Conservation (phyloP, 2,888 invertebrate species). For the Trichopoda pennipes region DNA sequence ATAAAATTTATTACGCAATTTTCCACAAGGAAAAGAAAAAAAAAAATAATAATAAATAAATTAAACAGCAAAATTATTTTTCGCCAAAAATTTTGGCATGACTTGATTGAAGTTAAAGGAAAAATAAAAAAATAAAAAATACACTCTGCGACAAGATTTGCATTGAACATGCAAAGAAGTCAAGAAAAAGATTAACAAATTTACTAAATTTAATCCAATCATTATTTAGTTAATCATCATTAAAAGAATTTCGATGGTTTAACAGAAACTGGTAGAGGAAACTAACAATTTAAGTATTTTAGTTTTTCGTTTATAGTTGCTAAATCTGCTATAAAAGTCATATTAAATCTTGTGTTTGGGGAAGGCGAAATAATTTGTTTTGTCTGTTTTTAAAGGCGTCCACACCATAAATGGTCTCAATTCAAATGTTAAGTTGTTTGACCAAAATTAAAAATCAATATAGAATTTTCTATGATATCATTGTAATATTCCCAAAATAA, state of each 20-base stretch:
- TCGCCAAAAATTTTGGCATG: conserved; percentile 28
- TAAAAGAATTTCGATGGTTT: conserved; percentile 23
- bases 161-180: conserved; percentile 46
- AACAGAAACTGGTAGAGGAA: conserved; percentile 10
- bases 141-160: conserved; percentile 15
- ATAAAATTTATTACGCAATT: conserved; percentile 67
- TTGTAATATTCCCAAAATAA: conserved; percentile 4
- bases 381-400: conserved; percentile 29
- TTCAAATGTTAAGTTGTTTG: conserved; percentile 41
- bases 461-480: neutral
- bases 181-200: conserved; percentile 12
- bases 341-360: conserved; percentile 22
- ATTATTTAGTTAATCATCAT: conserved; percentile 45
- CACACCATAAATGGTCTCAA: conserved; percentile 38
- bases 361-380: conserved; percentile 53
- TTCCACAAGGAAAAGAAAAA: conserved; percentile 11
- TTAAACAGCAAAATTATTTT: neutral
- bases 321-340: conserved; percentile 37
- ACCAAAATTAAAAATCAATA: conserved; percentile 8
- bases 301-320: neutral
- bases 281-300: conserved; percentile 6
- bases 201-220: conserved; percentile 32
- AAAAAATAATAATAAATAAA: neutral
- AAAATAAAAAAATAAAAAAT: conserved; percentile 1
- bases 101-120: conserved; percentile 45